Percentiles rank a stretch among this genome's conserved stretches.
These are phyloP conservation scores for Falco naumanni DNA, from an alignment of 2,797 vertebrate genomes.

Conservation along the genomic window DNA sequence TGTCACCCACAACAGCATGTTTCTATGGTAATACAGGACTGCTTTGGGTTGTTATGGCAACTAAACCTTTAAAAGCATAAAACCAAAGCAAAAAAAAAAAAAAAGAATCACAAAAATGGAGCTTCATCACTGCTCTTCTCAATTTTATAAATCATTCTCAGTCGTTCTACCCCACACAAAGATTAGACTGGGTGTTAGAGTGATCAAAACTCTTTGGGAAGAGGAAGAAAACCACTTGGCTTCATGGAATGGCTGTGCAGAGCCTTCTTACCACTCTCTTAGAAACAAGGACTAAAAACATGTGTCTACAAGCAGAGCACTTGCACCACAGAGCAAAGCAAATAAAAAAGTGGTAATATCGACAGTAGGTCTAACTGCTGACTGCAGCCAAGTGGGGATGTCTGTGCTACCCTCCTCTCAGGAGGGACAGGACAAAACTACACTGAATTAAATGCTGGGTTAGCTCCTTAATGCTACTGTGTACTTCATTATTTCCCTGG, in stretches of 20 bases:
- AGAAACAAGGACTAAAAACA: background rate
- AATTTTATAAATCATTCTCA: background rate
- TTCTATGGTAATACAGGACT: slow-evolving; percentile 67
- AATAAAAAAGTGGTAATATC: background rate
- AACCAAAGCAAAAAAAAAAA: background rate
- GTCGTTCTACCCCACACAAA: background rate
- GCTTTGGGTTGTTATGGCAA: slow-evolving; percentile 63
- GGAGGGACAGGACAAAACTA: background rate
- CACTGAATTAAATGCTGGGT: background rate
- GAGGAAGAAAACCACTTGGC: background rate
- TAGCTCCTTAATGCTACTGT: background rate
- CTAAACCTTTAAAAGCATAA: slow-evolving; percentile 64
- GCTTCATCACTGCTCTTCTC: background rate
- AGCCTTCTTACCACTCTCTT: background rate
- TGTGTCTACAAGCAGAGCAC: background rate
- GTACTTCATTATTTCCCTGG: background rate
- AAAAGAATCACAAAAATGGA: background rate
- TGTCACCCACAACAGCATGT: slow-evolving; percentile 40
- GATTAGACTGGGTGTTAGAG: background rate
- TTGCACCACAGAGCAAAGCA: background rate
- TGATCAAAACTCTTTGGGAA: background rate
- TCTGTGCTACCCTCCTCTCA: background rate
- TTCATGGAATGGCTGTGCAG: background rate
- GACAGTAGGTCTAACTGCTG: background rate
- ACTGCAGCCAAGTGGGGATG: background rate